Percentiles rank a stretch among this genome's conserved stretches.
Evolutionary conservation across 2,888 invertebrate species (phyloP).

Genomic region (Dicyrtoma fusca): DNA sequence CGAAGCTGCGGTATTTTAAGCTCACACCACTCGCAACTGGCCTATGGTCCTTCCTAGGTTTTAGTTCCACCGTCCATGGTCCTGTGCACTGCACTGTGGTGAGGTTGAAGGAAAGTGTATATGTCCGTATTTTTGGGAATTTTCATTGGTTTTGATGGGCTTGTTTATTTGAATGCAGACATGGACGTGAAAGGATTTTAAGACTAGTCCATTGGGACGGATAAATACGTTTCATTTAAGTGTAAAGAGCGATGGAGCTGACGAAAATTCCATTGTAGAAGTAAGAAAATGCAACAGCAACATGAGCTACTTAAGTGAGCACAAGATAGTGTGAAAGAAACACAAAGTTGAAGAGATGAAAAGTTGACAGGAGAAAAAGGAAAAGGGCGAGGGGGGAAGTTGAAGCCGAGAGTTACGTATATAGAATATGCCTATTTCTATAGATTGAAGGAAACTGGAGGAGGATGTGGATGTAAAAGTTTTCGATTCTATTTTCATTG

Average conservation of each 20-base stretch:
- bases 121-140: neutral
- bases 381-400: neutral
- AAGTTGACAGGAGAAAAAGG: neutral
- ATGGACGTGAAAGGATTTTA: slow-evolving; percentile 3
- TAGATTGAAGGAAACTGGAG: too few relatives aligned
- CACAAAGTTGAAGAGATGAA: neutral
- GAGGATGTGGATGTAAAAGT: too few relatives aligned
- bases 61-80: neutral
- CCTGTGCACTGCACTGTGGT: neutral
- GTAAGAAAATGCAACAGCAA: too few relatives aligned
- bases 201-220: slow-evolving; percentile 28
- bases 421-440: neutral
- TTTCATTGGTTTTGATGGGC: neutral
- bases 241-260: neutral
- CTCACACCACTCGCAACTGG: too few relatives aligned
- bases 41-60: too few relatives aligned
- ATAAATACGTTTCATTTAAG: slow-evolving; percentile 21
- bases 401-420: neutral
- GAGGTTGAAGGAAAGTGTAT: neutral
- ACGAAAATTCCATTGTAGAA: too few relatives aligned
- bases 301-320: too few relatives aligned
- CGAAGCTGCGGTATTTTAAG: too few relatives aligned
- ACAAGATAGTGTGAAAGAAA: slow-evolving; percentile 23
- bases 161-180: too few relatives aligned
- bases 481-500: slow-evolving; percentile 7